These are phyloP conservation scores for Platyscapa corneri DNA, from an alignment of 1,140 invertebrate species.

Conservation along the genomic window DNA sequence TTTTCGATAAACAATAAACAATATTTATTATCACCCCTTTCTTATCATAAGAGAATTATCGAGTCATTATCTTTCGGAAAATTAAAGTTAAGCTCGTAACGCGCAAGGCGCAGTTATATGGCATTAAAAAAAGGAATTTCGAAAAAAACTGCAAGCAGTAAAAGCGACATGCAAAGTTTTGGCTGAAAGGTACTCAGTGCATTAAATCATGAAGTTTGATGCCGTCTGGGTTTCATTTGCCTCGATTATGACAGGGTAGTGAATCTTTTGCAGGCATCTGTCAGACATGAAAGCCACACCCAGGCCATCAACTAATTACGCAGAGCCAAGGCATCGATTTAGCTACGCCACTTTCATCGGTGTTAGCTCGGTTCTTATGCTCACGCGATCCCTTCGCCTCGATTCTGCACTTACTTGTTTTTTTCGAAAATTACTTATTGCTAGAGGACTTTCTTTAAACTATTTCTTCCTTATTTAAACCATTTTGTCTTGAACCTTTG, in stretches of 20 bases:
- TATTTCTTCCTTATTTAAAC: constrained; percentile 27
- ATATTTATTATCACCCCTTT: too few relatives aligned
- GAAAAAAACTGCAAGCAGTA: neutral
- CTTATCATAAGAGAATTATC: too few relatives aligned
- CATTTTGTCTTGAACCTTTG: neutral
- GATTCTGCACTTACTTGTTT: neutral
- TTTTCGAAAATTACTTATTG: neutral
- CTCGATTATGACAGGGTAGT: neutral
- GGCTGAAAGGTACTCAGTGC: neutral
- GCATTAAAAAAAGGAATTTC: neutral
- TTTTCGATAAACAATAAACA: too few relatives aligned
- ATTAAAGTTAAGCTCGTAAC: neutral
- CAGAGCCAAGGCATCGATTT: constrained; percentile 43
- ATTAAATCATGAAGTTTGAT: constrained; percentile 42
- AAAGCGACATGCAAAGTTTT: neutral
- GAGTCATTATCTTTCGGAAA: too few relatives aligned
- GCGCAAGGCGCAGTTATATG: neutral
- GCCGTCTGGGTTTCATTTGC: constrained; percentile 7
- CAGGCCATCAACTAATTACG: constrained; percentile 63
- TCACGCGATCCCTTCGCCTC: constrained; percentile 17
- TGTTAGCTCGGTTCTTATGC: neutral
- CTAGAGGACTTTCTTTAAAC: neutral
- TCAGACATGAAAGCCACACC: constrained; percentile 49
- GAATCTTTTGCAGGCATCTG: constrained; percentile 11
- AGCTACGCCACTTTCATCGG: neutral